phyloP scores from a whole-genome alignment of 2,797 vertebrate genomes.

The Darevskia nairensis region DNA sequence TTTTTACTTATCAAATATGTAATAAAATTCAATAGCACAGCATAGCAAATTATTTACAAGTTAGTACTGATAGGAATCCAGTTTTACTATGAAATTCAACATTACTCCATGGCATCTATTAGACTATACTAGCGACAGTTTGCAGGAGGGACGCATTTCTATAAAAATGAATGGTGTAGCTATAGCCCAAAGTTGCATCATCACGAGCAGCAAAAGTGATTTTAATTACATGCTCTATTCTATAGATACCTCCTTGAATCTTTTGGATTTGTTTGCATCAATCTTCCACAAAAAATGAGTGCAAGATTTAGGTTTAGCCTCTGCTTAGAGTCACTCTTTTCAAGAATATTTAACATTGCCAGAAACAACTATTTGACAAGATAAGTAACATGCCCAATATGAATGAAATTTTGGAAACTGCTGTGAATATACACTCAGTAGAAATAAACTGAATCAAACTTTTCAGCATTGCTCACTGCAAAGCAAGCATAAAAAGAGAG shows the following conservation, averaged over 20 bases:
- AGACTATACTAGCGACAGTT: neutral
- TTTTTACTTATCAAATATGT: neutral
- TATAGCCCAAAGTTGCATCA: neutral
- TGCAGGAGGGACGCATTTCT: neutral
- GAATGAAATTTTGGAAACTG: neutral
- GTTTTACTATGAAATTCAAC: neutral
- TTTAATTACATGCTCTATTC: neutral
- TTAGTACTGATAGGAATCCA: neutral
- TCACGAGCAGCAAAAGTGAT: neutral
- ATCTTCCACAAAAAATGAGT: neutral
- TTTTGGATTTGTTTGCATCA: neutral
- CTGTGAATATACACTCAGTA: neutral
- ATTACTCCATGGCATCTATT: neutral
- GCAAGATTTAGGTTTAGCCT: neutral
- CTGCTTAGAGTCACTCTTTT: neutral
- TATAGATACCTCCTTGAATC: neutral
- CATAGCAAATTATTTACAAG: neutral
- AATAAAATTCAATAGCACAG: neutral
- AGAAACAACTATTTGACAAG: neutral
- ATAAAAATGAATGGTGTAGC: neutral
- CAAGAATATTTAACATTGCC: neutral
- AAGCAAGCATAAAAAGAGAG: neutral
- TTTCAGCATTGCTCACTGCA: neutral
- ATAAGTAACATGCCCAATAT: neutral
- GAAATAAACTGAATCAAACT: neutral